Percentiles rank a stretch among this genome's conserved stretches.
Conservation (phyloP, 2,113 vertebrate species). For the Syngnathus scovelli region DNA sequence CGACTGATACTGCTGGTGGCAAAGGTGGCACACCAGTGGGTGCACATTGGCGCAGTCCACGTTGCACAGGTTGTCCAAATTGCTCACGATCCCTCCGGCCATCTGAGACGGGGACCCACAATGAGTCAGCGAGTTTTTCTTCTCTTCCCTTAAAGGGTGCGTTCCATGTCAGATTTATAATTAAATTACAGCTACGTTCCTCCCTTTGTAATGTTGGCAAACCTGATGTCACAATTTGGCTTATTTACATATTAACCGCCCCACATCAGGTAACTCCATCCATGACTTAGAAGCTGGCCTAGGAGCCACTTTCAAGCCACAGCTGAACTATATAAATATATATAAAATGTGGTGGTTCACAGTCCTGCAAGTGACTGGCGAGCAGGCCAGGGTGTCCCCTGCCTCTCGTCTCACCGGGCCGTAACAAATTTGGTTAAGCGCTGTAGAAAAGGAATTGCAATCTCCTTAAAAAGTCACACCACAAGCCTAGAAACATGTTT, state of each 20-base stretch:
- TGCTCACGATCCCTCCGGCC: slow-evolving; percentile 80
- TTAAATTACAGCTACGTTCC: background rate
- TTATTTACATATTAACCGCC: background rate
- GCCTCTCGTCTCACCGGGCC: no score
- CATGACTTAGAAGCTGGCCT: background rate
- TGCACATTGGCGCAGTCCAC: slow-evolving; percentile 77
- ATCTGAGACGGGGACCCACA: slow-evolving; percentile 61
- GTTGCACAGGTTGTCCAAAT: slow-evolving; percentile 67
- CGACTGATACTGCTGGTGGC: slow-evolving; percentile 81
- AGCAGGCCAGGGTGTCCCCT: no score
- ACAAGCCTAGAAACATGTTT: background rate
- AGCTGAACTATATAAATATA: background rate
- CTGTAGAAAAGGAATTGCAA: background rate
- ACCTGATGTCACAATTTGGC: background rate
- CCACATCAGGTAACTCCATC: background rate
- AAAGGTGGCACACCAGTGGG: slow-evolving; percentile 84
- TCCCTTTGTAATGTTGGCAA: background rate
- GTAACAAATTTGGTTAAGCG: background rate
- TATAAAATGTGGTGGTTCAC: no score
- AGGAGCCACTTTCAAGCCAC: background rate
- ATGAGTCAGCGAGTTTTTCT: background rate
- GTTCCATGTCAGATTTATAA: background rate
- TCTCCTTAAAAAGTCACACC: background rate
- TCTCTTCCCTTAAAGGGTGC: background rate
- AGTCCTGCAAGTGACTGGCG: no score